Conservation (phyloP, 2,113 vertebrate species). For the Perca schrenkii region DNA sequence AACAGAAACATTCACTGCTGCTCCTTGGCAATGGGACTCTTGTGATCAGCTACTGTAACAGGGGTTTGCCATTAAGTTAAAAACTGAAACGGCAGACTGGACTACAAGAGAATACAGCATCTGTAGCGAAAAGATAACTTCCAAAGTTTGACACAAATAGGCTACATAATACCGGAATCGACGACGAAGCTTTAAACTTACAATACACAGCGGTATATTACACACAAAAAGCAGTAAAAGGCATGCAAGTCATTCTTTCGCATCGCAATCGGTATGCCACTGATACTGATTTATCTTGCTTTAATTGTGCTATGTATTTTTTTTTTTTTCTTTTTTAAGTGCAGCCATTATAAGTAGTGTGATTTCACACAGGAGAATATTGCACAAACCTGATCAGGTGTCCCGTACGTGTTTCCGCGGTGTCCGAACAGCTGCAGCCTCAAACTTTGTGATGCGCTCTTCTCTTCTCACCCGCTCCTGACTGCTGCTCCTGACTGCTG, state of each 20-base stretch:
- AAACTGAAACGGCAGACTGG: neutral
- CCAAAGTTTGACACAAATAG: slow-evolving; percentile 38
- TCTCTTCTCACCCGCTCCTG: slow-evolving; percentile 25
- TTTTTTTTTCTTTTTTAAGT: neutral
- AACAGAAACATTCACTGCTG: slow-evolving; percentile 9
- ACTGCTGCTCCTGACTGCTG: slow-evolving; percentile 5
- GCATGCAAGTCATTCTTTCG: slow-evolving; percentile 17
- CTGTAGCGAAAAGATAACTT: slow-evolving; percentile 21
- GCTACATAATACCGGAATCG: too few species aligned
- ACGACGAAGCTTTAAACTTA: slow-evolving; percentile 4
- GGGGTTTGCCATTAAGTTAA: slow-evolving; percentile 28
- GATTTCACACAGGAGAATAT: neutral
- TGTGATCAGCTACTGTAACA: slow-evolving; percentile 24
- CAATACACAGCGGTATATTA: neutral
- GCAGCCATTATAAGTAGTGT: too few species aligned
- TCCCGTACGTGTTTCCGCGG: slow-evolving; percentile 8
- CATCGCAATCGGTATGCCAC: neutral
- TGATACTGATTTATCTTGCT: neutral
- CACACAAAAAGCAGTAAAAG: neutral
- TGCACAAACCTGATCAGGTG: slow-evolving; percentile 64
- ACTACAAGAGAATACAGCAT: slow-evolving; percentile 5
- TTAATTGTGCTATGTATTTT: too few species aligned
- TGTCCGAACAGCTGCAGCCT: slow-evolving; percentile 41
- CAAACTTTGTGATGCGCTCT: slow-evolving; percentile 72
- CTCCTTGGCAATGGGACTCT: slow-evolving; percentile 28